phyloP scores from a whole-genome alignment of 2,888 invertebrate species.

The Campoplex nolae region DNA sequence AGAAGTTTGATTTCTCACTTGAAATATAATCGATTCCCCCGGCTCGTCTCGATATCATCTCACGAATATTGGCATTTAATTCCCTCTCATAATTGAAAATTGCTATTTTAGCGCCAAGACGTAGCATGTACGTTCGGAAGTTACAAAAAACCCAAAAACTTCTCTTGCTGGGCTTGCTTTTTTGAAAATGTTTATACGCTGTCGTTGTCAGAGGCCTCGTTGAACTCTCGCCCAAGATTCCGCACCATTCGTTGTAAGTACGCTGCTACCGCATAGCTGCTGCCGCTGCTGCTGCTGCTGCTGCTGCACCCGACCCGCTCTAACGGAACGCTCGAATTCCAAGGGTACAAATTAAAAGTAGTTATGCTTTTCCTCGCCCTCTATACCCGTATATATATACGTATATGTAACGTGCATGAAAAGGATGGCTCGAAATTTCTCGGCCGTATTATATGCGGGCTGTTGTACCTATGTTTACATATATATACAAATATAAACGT shows the following conservation, averaged over 20 bases:
- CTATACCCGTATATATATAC: background rate
- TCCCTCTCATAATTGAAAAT: no score
- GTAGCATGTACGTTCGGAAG: conserved; percentile 19
- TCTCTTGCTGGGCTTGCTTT: conserved; percentile 55
- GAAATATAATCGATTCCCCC: background rate
- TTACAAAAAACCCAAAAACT: conserved; percentile 2
- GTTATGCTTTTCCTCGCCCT: conserved; percentile 50
- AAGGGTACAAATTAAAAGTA: conserved; percentile 66
- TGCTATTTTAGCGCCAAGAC: conserved; percentile 46
- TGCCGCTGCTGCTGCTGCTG: background rate
- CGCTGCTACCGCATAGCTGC: conserved; percentile 3
- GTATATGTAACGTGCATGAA: background rate
- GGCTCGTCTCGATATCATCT: background rate
- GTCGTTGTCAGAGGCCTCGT: conserved; percentile 42
- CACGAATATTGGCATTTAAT: background rate
- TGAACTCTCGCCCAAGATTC: conserved; percentile 8
- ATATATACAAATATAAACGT: conserved; percentile 30
- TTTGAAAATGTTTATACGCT: conserved; percentile 58
- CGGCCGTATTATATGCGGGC: conserved; percentile 42
- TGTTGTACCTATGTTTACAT: conserved; percentile 19
- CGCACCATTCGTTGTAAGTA: conserved; percentile 18
- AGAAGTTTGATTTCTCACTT: background rate
- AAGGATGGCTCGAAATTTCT: conserved; percentile 32
- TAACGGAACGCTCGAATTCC: conserved; percentile 57
- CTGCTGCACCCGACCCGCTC: conserved; percentile 9